Evolutionary conservation across 2,113 vertebrate genomes (phyloP), one percentile per base, ranked within the genome.

Genomic region (Tragelaphus scriptus): DNA sequence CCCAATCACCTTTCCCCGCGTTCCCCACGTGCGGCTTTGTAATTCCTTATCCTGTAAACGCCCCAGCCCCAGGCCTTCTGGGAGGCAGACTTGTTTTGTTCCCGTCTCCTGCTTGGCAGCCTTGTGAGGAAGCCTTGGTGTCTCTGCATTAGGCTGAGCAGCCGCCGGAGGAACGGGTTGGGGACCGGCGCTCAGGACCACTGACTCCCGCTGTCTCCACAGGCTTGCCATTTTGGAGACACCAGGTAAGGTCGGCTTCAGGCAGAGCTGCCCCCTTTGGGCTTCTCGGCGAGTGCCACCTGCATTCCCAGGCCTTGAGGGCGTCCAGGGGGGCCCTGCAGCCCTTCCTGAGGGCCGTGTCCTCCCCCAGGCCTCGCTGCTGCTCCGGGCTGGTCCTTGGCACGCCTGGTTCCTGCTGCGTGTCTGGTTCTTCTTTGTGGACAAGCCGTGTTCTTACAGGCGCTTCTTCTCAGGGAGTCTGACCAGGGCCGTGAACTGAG

Each of bases 81-180:
- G 80, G 19, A 55, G 51, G 80, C 80, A n/a, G 51, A 25, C 7
- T 13, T 55, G 51, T 14, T 36, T 8, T 55, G 11, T n/a, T 13
- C 19, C 40, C 0, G 0, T 7, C 51, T 55, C 51, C 51, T 36
- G 30, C 51, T 56, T n/a, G 1, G 13, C 21, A 0, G 7, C 81
- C 7, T 56, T 15, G 53, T 23, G 19, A 36, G 13, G 21, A 25
- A 15, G 53, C 21, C 19, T 32, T 1, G 51, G 81, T 1, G 32
- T n/a, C 80, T 82, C 51, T 7, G 80, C 6, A 0, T 36, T 82
- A 1, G 12, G 51, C 80, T 40, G n/a, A 36, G 68, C 10, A 11
- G 36, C n/a, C n/a, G 0, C n/a, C 68, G n/a, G 68, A 71, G 19
- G n/a, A 71, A 23, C 4, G 0, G 10, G 68, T 11, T 11, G 68